These are phyloP conservation scores for Hydractinia echinata DNA, from an alignment of 30 jellyfish, hydroid and myxozoan species.

Conservation along the genomic window DNA sequence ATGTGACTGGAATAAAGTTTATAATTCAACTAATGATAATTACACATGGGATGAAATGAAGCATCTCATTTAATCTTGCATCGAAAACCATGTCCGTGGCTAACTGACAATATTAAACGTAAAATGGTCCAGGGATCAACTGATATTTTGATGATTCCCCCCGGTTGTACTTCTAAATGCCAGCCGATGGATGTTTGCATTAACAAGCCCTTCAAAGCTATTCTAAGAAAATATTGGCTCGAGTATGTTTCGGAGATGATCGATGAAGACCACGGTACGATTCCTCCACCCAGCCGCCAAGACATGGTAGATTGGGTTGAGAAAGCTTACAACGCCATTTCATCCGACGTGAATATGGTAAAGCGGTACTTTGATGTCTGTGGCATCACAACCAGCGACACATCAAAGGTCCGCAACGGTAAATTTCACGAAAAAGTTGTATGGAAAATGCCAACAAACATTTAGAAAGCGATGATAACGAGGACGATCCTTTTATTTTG, in stretches of 20 bases:
- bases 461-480: too few species aligned
- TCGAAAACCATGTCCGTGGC: background rate
- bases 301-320: too few species aligned
- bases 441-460: too few species aligned
- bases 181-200: constrained; percentile 2
- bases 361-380: too few species aligned
- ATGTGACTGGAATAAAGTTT: too few species aligned
- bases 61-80: background rate
- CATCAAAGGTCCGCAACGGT: too few species aligned
- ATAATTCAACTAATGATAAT: background rate
- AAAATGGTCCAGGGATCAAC: background rate
- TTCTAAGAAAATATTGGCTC: background rate
- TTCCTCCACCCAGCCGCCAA: too few species aligned
- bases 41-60: background rate
- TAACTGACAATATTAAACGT: background rate
- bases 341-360: too few species aligned
- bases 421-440: too few species aligned
- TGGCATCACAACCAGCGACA: too few species aligned
- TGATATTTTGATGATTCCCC: background rate
- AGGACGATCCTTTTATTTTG: too few species aligned
- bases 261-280: background rate
- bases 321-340: too few species aligned
- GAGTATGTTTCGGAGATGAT: background rate
- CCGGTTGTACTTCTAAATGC: background rate
- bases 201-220: background rate